Base-by-base conservation (phyloP, 1,140 invertebrate species). In the Metopolophium dirhodum region DNA sequence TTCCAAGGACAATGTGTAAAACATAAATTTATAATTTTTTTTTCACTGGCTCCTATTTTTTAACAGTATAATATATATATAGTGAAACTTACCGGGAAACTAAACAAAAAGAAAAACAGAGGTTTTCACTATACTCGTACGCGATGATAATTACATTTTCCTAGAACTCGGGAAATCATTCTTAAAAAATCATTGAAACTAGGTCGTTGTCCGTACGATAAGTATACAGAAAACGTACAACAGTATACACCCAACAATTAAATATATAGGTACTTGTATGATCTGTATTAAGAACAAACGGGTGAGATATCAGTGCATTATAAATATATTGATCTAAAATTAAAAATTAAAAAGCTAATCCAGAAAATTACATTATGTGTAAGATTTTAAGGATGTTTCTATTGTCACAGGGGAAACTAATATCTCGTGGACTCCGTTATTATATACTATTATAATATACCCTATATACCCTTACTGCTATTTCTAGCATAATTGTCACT, bases 91-190 rank as follows among this genome's bases (percentile, higher is more conserved):
- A 20, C 30, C 9, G 26, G 35, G 14, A 54, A 88, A 89, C 35
- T 30, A 86, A 88, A n/a, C 9, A 37, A 37, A 89, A 86, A 77
- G 22, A 89, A 89, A 89, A 54, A 89, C 88, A 9, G 11, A 54
- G 51, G 51, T 89, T 54, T 54, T 57, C 49, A 89, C 88, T 54
- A 57, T 51, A 89, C 23, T 57, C 45, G 47, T 37, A 35, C 35
- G 7, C 51, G 35, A 89, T 89, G 88, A 57, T 57, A 89, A 57
- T 89, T 89, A 89, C 35, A n/a, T 89, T 89, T 89, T 57, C 20
- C 18, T n/a, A 89, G 22, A 57, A 89, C 51, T 57, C 23, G 8
- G 35, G 51, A 89, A 88, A 88, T 88, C 49, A 88, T 22, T 47
- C 9, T 23, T 47, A 47, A 51, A 51, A 41, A 89, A 54, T 57